Base-by-base conservation (phyloP, 2,888 invertebrate species). In the Lasioglossum marginatum region DNA sequence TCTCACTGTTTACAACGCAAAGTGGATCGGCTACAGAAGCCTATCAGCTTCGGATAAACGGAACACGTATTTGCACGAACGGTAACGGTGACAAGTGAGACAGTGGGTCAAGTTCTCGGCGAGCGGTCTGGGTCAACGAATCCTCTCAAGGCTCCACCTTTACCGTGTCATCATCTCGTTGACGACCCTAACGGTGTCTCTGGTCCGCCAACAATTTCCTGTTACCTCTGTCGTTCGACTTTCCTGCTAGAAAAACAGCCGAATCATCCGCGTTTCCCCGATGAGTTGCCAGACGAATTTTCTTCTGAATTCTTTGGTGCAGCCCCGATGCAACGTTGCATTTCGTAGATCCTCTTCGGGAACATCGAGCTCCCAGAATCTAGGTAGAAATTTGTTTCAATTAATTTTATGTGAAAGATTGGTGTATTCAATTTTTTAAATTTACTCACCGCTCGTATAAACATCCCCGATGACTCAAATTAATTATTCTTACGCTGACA, bases 41-140 rank as follows among this genome's bases (percentile, higher is more conserved):
- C 68, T 37, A 23, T 19, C 23, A 19, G 68, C 37, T 68, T 10
- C 23, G 40, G 10, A 10, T n/a, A 40, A 70, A 70, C 34, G 68
- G 68, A 70, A 68, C 79, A 82, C 81, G 43, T 76, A 83, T 66
- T 63, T 31, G 77, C 6, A 4, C 16, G 63, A 63, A 63, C 52
- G 70, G 82, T 27, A 37, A 31, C n/a, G 43, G 71, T 71, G 84
- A 79, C 92, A 92, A 92, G 92, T 93, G 90, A 92, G 91, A 93
- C 92, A 93, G 93, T 94, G 82, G 94, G 94, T 94, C 94, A 94
- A 94, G 94, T 94, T 93, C 92, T 89, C 91, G 92, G 92, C 92
- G 91, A 93, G 93, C 87, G 93, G 86, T 63, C 40, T 23, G 40
- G 43, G 14, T 43, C n/a, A 48, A 37, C 48, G 80, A 75, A 45